Base-by-base conservation (phyloP, 2,113 vertebrate genomes). In the Dipodomys merriami region DNA sequence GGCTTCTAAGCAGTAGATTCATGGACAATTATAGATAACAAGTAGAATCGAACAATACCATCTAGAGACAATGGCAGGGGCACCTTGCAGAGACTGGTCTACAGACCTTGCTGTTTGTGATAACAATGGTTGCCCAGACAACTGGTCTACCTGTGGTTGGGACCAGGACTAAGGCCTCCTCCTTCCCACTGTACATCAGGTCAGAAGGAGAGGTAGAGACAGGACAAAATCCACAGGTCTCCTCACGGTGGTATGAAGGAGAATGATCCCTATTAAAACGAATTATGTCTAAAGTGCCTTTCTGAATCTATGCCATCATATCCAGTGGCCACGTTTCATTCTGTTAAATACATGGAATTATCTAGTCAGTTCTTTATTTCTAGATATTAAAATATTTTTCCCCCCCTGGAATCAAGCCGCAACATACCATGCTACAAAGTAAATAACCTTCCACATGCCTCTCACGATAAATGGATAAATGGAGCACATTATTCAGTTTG, bases 11-110 rank as follows among this genome's bases (percentile, higher is more conserved):
- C 0, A 71, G 53, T n/a, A 62, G 5, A 77, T 0, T 0, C 68
- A 68, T 72, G 72, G 33, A 83, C 87, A 57, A 92, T 83, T 62
- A 64, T 13, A 72, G 53, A 87, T 5, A 73, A 30, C 44, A 53
- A 71, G 35, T 46, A 64, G 57, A 15, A 76, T 44, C 72, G 9
- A 11, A 35, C 72, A 69, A 39, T 22, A 35, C 39, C 20, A 8
- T 67, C 22, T 44, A 53, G 46, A 69, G 65, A 74, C 20, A 67
- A 77, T 76, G 25, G 44, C 33, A 7, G 8, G 15, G n/a, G 4
- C 16, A 22, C n/a, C 4, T 18, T 27, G 35, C 3, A 18, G 3
- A 18, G 13, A 15, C 6, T 20, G 19, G 44, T 30, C 13, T 30
- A 7, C 30, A 53, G 27, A 7, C n/a, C 46, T 60, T 73, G 65